Conservation (phyloP, 2,113 vertebrate genomes). For the Chrysochloris asiatica region DNA sequence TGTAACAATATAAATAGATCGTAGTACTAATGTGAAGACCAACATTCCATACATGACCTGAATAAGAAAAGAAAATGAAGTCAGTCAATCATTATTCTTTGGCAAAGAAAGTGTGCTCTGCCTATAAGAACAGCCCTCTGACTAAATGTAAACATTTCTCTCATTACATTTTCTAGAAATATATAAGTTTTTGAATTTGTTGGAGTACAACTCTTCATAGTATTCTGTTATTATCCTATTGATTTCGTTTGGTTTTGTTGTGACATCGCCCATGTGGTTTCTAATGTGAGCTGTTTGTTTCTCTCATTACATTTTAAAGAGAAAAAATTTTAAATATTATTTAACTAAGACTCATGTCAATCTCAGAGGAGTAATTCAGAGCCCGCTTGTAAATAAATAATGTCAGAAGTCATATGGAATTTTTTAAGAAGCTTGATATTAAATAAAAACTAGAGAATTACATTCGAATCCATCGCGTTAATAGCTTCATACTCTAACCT, state of each 20-base stretch:
- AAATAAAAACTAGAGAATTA: neutral
- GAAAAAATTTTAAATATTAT: neutral
- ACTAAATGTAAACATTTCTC: slow-evolving; percentile 54
- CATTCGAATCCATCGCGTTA: neutral
- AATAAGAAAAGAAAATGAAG: slow-evolving; percentile 61
- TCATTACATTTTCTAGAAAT: no score
- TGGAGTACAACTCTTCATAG: no score
- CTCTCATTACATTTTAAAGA: slow-evolving; percentile 34
- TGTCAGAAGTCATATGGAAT: slow-evolving; percentile 8
- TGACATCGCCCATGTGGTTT: no score
- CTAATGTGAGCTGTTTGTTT: no score
- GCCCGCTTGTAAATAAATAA: slow-evolving; percentile 31
- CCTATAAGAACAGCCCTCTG: neutral
- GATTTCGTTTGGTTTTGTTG: no score
- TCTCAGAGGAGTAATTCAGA: slow-evolving; percentile 6
- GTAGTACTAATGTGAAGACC: slow-evolving; percentile 92
- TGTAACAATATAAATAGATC: slow-evolving; percentile 96
- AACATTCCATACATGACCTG: slow-evolving; percentile 97
- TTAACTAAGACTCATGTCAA: slow-evolving; percentile 6
- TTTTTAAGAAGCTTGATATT: neutral
- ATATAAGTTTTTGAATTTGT: no score
- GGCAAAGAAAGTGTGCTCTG: slow-evolving; percentile 26
- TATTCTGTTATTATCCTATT: no score
- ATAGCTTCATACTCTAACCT: neutral
- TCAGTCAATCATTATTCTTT: slow-evolving; percentile 34